A percentile compares a stretch with the other conserved stretches of the same genome.
These are phyloP conservation scores for Urocitellus parryii DNA, from an alignment of 2,113 vertebrate genomes.

Conservation along the genomic window DNA sequence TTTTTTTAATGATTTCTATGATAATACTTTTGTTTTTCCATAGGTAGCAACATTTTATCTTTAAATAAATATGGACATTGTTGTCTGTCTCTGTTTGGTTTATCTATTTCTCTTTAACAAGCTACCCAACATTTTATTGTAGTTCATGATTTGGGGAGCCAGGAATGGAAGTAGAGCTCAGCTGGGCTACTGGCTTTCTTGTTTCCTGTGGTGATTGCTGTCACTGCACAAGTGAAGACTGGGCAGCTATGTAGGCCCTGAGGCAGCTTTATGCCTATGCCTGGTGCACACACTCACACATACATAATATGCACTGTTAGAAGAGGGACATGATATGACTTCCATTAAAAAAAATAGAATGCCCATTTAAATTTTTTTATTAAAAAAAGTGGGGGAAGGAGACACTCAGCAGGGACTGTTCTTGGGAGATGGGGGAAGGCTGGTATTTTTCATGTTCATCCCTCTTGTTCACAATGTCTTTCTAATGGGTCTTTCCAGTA, in stretches of 20 bases:
- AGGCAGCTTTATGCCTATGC: neutral
- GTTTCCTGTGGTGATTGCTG: rapidly evolving
- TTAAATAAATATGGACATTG: neutral
- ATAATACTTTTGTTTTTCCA: neutral
- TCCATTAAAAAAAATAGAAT: too few relatives aligned
- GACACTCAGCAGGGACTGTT: too few relatives aligned
- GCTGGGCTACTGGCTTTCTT: neutral
- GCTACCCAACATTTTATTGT: neutral
- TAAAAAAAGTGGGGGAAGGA: too few relatives aligned
- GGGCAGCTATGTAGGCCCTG: neutral
- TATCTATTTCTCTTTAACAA: neutral
- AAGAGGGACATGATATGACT: too few relatives aligned
- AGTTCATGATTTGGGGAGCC: neutral
- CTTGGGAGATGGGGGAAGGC: neutral
- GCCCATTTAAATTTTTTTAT: too few relatives aligned
- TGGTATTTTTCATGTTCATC: neutral
- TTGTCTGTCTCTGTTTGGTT: neutral
- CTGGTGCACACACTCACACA: too few relatives aligned
- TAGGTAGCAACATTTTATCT: neutral
- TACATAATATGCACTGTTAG: too few relatives aligned
- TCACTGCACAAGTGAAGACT: neutral
- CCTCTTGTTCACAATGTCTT: neutral
- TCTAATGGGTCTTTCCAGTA: neutral
- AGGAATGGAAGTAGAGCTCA: neutral
- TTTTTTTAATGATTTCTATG: neutral